Conservation (phyloP, 2,888 invertebrate species). For the Conchocele bisecta region DNA sequence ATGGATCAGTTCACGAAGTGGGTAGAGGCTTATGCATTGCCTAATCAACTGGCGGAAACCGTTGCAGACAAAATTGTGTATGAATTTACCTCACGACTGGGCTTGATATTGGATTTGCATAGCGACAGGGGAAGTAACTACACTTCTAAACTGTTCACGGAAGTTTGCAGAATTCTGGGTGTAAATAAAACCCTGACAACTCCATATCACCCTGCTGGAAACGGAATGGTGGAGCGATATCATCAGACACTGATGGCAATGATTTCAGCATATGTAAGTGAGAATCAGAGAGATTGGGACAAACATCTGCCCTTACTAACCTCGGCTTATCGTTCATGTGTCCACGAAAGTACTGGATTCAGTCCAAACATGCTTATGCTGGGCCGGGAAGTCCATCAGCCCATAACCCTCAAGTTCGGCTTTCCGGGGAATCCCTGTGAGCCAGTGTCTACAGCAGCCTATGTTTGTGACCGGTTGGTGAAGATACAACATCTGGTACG, state of each 20-base stretch:
- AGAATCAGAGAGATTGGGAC: constrained; percentile 23
- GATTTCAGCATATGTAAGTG: constrained; percentile 21
- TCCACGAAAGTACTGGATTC: constrained; percentile 4
- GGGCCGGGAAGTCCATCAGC: constrained; percentile 15
- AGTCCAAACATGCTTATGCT: constrained; percentile 26
- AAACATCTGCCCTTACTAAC: constrained; percentile 3
- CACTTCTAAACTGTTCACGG: neutral
- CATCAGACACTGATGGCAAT: constrained; percentile 9
- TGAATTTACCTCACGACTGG: neutral
- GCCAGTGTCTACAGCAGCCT: neutral
- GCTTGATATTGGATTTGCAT: neutral
- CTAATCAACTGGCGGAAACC: constrained; percentile 39
- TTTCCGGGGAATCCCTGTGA: neutral
- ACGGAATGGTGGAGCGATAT: constrained; percentile 13
- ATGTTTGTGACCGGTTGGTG: constrained; percentile 12
- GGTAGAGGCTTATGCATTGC: constrained; percentile 36
- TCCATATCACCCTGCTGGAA: constrained; percentile 9
- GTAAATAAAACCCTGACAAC: neutral
- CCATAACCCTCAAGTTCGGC: neutral
- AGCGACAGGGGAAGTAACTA: neutral
- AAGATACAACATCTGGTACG: constrained; percentile 14
- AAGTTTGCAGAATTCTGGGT: neutral
- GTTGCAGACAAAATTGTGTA: constrained; percentile 11
- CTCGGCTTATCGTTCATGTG: constrained; percentile 18
- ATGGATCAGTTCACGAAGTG: constrained; percentile 50